Percentiles rank a stretch among this genome's conserved stretches.
Evolutionary conservation across 2,888 invertebrate species (phyloP).

Genomic region (Drosophila histrio): DNA sequence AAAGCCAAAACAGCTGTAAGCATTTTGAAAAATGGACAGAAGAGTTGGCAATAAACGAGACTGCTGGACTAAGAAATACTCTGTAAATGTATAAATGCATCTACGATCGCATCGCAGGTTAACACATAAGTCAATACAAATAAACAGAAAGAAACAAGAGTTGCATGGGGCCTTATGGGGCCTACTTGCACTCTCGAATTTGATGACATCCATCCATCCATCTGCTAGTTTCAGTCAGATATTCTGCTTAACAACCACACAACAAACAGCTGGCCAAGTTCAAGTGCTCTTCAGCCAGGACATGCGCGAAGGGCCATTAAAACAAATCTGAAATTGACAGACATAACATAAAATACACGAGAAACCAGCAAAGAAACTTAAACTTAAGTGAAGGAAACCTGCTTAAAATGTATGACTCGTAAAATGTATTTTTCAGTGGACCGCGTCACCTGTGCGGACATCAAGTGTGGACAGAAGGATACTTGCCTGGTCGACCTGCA

Average conservation of each 20-base stretch:
- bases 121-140: too few species aligned
- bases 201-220: not conserved
- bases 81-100: too few species aligned
- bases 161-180: too few species aligned
- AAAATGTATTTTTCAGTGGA: conserved; percentile 84
- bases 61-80: conserved; percentile 10
- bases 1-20: conserved; percentile 36
- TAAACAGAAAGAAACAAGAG: too few species aligned
- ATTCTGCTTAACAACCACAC: not conserved
- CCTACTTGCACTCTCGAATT: too few species aligned
- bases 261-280: conserved; percentile 70
- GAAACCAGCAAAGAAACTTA: conserved; percentile 30
- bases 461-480: conserved; percentile 88
- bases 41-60: conserved; percentile 11
- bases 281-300: conserved; percentile 48
- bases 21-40: conserved; percentile 5
- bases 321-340: conserved; percentile 59
- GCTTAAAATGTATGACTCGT: conserved; percentile 60
- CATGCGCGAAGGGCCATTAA: conserved; percentile 54
- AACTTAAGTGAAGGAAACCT: conserved; percentile 16
- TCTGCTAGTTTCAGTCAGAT: not conserved
- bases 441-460: conserved; percentile 87
- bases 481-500: conserved; percentile 88
- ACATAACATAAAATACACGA: conserved; percentile 51
- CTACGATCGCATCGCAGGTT: too few species aligned